These are phyloP conservation scores for Pteria penguin DNA, from an alignment of 2,888 invertebrate genomes.

Conservation along the genomic window DNA sequence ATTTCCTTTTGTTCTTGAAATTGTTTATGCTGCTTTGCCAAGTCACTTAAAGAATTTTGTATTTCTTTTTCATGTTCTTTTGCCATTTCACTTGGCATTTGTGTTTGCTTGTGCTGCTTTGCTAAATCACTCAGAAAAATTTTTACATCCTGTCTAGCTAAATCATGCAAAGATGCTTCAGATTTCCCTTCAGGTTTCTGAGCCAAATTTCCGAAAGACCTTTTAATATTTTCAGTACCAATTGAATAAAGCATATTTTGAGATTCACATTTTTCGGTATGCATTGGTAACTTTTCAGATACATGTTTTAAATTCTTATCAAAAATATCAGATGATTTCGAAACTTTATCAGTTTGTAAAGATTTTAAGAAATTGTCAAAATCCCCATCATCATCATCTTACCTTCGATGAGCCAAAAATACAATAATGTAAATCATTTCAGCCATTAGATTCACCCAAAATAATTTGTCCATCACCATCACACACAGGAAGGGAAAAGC, in stretches of 20 bases:
- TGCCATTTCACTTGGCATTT: neutral
- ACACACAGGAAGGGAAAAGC: too few species aligned
- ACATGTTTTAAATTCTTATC: too few species aligned
- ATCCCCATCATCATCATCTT: conserved; percentile 63
- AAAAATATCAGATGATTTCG: neutral
- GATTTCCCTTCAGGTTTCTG: neutral
- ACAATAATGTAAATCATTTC: conserved; percentile 28
- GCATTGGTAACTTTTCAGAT: too few species aligned
- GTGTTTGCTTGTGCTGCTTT: neutral
- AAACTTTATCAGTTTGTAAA: conserved; percentile 27
- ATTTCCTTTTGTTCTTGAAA: too few species aligned
- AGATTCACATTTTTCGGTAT: too few species aligned
- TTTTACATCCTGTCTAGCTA: too few species aligned
- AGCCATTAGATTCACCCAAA: too few species aligned
- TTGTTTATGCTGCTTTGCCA: conserved; percentile 15
- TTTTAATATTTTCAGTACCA: too few species aligned
- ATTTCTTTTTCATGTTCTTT: neutral
- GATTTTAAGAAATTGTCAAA: conserved; percentile 39
- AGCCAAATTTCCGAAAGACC: too few species aligned
- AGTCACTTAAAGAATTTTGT: neutral
- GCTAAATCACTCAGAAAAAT: neutral
- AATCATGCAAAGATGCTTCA: too few species aligned
- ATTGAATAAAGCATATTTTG: too few species aligned
- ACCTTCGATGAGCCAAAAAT: conserved; percentile 68
- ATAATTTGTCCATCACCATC: too few species aligned